These are phyloP conservation scores for Laticauda laticaudata DNA, from an alignment of 2,113 vertebrate species.

Conservation along the genomic window DNA sequence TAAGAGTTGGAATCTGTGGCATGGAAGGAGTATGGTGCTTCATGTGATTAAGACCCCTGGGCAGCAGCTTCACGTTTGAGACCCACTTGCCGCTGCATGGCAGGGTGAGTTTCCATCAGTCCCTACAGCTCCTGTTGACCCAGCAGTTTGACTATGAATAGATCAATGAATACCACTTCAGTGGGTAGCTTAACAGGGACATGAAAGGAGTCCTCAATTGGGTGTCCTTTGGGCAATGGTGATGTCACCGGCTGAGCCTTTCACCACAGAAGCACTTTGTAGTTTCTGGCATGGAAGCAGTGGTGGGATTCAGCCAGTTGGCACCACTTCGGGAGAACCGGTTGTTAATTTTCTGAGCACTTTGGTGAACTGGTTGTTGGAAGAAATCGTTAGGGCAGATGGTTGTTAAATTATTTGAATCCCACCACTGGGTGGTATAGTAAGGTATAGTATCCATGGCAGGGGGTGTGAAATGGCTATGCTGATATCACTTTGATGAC, in stretches of 20 bases:
- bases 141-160: not conserved
- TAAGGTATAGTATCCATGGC: not conserved
- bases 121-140: not conserved
- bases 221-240: not conserved
- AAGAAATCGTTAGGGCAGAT: too few relatives aligned
- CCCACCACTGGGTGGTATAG: too few relatives aligned
- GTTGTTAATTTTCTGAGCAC: too few relatives aligned
- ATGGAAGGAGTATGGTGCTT: not conserved
- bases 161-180: not conserved
- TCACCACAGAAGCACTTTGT: not conserved
- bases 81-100: not conserved
- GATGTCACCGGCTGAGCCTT: not conserved
- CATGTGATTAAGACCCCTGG: not conserved
- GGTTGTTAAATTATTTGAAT: too few relatives aligned
- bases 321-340: too few relatives aligned
- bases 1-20: not conserved
- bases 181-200: not conserved
- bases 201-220: not conserved
- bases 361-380: too few relatives aligned
- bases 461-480: not conserved
- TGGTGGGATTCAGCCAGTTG: too few relatives aligned
- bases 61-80: rapidly evolving
- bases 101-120: not conserved
- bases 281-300: not conserved
- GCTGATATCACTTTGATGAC: not conserved